A percentile compares a stretch with the other conserved stretches of the same genome.
Evolutionary conservation across 30 jellyfish, hydroid and myxozoan genomes (phyloP).

Genomic region (Catostylus mosaicus): DNA sequence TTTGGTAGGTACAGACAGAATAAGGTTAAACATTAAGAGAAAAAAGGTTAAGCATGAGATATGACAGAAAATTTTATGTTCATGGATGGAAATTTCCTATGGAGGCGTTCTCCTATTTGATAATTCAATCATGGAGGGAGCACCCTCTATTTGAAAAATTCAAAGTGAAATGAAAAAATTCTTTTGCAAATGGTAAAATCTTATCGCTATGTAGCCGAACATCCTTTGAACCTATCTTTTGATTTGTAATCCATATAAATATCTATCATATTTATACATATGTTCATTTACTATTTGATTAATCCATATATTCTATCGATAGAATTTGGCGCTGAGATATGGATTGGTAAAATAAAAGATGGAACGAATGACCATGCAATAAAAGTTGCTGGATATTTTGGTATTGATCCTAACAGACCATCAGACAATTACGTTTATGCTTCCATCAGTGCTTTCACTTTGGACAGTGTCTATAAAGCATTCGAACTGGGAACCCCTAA

Average conservation of each 20-base stretch:
- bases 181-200: background rate
- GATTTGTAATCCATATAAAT: background rate
- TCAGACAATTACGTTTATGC: conserved; percentile 66
- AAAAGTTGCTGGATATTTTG: conserved; percentile 69
- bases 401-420: conserved; percentile 54
- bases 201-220: background rate
- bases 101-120: no score
- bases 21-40: background rate
- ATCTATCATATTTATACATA: background rate
- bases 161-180: no score
- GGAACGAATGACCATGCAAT: conserved; percentile 50
- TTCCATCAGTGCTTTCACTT: conserved; percentile 36
- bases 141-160: no score
- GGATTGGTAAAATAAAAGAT: conserved; percentile 67
- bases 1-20: conserved; percentile 58
- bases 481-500: conserved; percentile 49
- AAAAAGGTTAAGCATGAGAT: background rate
- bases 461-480: conserved; percentile 46
- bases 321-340: conserved; percentile 82
- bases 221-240: background rate
- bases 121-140: no score
- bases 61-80: no score
- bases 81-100: no score
- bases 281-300: background rate
- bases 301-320: no score